These are phyloP conservation scores for Cuculus canorus DNA, from an alignment of 2,797 vertebrate genomes.

Conservation along the genomic window DNA sequence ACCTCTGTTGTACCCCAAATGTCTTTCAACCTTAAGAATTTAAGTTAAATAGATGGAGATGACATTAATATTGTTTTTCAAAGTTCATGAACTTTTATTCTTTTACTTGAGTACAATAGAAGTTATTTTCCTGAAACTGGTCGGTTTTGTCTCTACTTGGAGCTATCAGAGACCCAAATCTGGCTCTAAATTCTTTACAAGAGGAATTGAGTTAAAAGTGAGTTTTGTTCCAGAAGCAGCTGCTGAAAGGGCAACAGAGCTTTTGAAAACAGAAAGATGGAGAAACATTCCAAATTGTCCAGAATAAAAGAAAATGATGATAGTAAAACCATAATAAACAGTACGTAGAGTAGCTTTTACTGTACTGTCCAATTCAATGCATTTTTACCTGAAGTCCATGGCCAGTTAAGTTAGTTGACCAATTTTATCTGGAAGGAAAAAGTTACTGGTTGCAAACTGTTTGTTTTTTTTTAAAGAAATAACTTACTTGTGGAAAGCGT, in stretches of 20 bases:
- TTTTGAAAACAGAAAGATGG: not conserved
- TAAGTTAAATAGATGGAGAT: not conserved
- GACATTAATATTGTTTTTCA: not conserved
- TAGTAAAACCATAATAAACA: not conserved
- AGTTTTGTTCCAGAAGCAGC: not conserved
- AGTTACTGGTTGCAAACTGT: not conserved
- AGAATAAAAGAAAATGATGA: not conserved
- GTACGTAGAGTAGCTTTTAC: not conserved
- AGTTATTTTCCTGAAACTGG: not conserved
- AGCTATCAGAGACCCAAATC: not conserved
- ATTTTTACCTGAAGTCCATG: not conserved
- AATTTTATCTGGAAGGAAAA: not conserved
- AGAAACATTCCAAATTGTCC: not conserved
- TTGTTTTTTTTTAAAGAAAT: not conserved
- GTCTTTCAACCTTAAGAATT: not conserved
- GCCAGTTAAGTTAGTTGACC: not conserved
- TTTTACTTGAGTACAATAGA: not conserved
- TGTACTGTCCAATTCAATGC: not conserved
- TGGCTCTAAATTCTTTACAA: not conserved
- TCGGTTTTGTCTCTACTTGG: not conserved
- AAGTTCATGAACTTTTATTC: not conserved
- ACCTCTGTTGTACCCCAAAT: not conserved
- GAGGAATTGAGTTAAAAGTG: not conserved
- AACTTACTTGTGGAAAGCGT: not conserved
- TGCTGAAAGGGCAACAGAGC: not conserved